Evolutionary conservation across 2,888 invertebrate species (phyloP).

Genomic region (Mantis religiosa): DNA sequence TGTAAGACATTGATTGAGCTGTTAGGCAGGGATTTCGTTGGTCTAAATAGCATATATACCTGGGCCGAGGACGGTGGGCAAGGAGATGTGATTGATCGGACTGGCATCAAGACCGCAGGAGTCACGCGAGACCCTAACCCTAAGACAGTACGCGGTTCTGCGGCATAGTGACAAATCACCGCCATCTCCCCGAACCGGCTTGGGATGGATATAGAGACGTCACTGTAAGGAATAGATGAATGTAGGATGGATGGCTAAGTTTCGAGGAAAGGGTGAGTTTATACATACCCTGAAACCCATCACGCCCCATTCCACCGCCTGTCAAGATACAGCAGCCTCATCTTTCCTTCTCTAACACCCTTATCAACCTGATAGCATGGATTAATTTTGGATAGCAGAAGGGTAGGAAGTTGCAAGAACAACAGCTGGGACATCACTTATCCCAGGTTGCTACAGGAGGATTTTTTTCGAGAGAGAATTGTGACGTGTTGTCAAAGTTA

Average conservation of each 20-base stretch:
- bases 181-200: slow-evolving; percentile 1
- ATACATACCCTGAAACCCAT: background rate
- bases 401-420: background rate
- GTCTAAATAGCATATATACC: background rate
- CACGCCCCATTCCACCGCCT: background rate
- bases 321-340: background rate
- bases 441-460: background rate
- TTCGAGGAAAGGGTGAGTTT: background rate
- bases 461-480: background rate
- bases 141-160: slow-evolving; percentile 1
- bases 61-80: background rate
- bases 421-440: background rate
- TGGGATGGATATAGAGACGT: slow-evolving; percentile 1
- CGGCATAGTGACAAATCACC: slow-evolving; percentile 10
- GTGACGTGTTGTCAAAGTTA: background rate
- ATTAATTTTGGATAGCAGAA: background rate
- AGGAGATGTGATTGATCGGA: slow-evolving; percentile 2
- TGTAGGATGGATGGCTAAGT: background rate
- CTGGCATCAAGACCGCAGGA: background rate
- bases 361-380: background rate
- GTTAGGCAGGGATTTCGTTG: background rate
- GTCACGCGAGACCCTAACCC: background rate
- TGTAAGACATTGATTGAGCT: background rate
- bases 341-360: background rate
- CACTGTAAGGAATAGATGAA: background rate